phyloP scores from a whole-genome alignment of 2,113 vertebrate genomes.

The Meles meles region DNA sequence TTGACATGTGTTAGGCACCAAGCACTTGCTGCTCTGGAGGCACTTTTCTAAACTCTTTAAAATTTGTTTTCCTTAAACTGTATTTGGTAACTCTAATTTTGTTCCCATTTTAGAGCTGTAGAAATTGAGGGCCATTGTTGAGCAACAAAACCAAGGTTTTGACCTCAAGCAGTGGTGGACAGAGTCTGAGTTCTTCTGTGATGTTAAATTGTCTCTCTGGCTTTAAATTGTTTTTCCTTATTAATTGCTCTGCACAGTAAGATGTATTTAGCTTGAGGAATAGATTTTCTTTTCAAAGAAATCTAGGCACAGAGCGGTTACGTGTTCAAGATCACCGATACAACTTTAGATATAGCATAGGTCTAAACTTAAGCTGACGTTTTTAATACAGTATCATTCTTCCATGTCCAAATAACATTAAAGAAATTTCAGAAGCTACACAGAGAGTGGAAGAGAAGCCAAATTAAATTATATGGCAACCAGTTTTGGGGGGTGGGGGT shows the following conservation, averaged over 20 bases:
- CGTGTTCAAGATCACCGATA: neutral
- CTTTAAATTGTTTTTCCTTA: neutral
- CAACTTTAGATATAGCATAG: neutral
- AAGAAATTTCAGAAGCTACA: neutral
- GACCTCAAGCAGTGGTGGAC: neutral
- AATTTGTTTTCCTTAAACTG: neutral
- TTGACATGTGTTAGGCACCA: neutral
- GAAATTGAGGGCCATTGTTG: neutral
- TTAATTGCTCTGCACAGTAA: neutral
- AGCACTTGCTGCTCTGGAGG: neutral
- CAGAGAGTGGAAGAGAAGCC: neutral
- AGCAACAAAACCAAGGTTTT: neutral
- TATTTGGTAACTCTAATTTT: neutral
- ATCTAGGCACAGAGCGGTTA: neutral
- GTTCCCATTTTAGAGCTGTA: neutral
- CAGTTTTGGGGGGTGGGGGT: neutral
- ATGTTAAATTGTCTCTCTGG: neutral
- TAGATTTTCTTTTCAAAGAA: constrained; percentile 17
- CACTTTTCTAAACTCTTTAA: neutral
- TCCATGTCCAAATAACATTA: neutral
- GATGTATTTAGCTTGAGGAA: too few species aligned
- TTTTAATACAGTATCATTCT: neutral
- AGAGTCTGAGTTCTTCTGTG: neutral
- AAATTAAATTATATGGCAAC: neutral
- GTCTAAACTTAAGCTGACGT: neutral